Conservation (phyloP, 2,113 vertebrate genomes). For the Anthoscopus minutus region DNA sequence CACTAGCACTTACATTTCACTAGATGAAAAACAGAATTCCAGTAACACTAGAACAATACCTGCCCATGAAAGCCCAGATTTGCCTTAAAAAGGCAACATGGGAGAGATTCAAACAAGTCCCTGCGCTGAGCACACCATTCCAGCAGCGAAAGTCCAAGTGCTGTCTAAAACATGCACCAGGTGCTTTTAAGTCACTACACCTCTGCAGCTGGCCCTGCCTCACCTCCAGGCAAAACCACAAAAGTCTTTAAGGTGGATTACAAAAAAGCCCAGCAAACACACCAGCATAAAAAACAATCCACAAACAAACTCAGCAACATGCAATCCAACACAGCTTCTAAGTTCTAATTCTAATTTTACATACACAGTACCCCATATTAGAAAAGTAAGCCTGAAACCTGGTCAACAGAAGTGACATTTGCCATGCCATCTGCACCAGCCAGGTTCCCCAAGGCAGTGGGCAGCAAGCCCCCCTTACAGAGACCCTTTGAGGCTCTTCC, state of each 20-base stretch:
- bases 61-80: background rate
- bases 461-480: background rate
- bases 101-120: background rate
- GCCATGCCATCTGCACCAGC: background rate
- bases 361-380: rapidly evolving
- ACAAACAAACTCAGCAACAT: background rate
- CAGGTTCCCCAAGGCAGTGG: background rate
- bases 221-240: slow-evolving; percentile 10
- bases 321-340: background rate
- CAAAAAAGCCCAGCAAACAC: background rate
- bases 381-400: background rate
- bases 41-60: background rate
- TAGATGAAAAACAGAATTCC: background rate
- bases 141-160: background rate
- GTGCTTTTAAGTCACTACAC: background rate
- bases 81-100: background rate
- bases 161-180: background rate
- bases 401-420: background rate
- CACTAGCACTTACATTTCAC: slow-evolving; percentile 8
- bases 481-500: background rate
- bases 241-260: background rate
- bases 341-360: background rate
- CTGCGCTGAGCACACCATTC: background rate
- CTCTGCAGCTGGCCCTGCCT: slow-evolving; percentile 43
- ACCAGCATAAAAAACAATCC: background rate